Conservation (phyloP, 2,113 vertebrate species). For the Rutilus rutilus region DNA sequence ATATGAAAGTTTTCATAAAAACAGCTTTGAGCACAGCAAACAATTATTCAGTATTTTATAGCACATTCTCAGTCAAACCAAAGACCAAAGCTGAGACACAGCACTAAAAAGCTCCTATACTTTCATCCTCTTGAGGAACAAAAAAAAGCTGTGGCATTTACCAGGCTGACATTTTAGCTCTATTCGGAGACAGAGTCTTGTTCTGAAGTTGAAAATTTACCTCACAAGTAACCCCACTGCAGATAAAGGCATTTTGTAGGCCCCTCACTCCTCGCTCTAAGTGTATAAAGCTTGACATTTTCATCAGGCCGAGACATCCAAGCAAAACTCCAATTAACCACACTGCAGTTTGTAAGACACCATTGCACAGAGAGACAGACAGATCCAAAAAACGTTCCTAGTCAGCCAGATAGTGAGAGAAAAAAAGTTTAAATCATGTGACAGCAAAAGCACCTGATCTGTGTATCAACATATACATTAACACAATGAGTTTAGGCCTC, state of each 20-base stretch:
- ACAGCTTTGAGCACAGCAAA: not conserved
- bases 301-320: constrained; percentile 19
- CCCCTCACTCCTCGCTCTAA: not conserved
- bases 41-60: not conserved
- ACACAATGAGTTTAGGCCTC: not conserved
- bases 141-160: constrained; percentile 29
- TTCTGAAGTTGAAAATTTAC: constrained; percentile 40
- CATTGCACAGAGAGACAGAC: constrained; percentile 9
- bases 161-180: constrained; percentile 31
- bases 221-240: constrained; percentile 36
- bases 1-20: not conserved
- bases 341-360: constrained; percentile 8
- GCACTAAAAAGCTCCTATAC: constrained; percentile 20
- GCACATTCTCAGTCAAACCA: not conserved
- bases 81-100: constrained; percentile 3
- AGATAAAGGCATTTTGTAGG: constrained; percentile 1
- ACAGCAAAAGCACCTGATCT: constrained; percentile 7
- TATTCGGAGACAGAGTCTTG: constrained; percentile 10
- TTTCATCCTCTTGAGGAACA: not conserved
- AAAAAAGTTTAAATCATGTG: not conserved
- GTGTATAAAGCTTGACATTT: constrained; percentile 47
- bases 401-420: not conserved
- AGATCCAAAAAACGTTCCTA: not conserved
- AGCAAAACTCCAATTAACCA: constrained; percentile 46
- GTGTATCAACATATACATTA: not conserved